A percentile compares a stretch with the other conserved stretches of the same genome.
phyloP scores from a whole-genome alignment of 2,113 vertebrate genomes.

The Gavia stellata region DNA sequence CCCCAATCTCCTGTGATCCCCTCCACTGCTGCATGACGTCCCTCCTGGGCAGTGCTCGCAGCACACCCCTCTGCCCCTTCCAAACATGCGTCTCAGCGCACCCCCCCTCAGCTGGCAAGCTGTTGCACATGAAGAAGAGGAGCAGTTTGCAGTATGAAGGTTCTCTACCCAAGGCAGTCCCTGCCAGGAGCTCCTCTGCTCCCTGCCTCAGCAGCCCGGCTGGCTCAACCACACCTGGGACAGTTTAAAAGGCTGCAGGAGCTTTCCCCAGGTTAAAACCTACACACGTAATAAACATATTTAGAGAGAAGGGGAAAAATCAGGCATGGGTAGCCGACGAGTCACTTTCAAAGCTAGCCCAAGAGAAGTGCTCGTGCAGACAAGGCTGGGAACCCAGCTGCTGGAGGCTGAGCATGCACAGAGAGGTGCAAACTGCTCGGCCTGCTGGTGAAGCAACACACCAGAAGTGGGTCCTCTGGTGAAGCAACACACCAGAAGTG shows the following conservation, averaged over 20 bases:
- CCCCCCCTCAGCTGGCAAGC: not conserved
- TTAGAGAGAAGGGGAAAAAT: not conserved
- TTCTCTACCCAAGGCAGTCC: not conserved
- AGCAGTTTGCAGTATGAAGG: not conserved
- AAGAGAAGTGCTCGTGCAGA: not conserved
- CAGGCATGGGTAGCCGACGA: not conserved
- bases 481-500: not conserved
- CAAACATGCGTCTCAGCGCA: rapidly evolving
- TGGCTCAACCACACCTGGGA: not conserved
- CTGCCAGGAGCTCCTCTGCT: not conserved
- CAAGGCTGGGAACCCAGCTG: not conserved
- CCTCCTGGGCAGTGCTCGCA: rapidly evolving
- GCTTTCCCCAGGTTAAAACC: not conserved
- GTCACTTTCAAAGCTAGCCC: not conserved
- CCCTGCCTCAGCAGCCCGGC: not conserved
- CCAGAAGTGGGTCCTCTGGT: not conserved
- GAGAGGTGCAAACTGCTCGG: not conserved
- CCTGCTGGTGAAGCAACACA: not conserved
- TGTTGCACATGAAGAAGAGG: not conserved
- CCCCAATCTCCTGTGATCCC: rapidly evolving
- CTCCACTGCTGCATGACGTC: rapidly evolving
- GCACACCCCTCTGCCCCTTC: not conserved
- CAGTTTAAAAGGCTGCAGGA: not conserved
- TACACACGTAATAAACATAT: not conserved
- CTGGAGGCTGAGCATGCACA: not conserved